phyloP scores from a whole-genome alignment of 2,797 vertebrate genomes.

The Crypturellus tataupa region DNA sequence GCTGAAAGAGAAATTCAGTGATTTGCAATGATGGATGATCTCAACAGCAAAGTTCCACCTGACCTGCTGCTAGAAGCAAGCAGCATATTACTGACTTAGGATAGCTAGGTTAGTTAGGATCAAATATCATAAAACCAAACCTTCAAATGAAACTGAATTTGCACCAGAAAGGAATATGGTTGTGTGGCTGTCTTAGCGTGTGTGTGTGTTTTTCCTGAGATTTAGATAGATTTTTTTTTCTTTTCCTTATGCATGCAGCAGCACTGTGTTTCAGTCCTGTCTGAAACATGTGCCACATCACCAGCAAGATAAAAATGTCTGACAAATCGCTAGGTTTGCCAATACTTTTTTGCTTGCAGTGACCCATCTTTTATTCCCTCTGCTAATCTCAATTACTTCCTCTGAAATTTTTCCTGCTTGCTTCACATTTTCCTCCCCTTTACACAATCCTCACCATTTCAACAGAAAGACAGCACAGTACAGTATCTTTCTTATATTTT shows the following conservation, averaged over 20 bases:
- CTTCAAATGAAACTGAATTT: not conserved
- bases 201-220: not conserved
- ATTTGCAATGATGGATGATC: conserved; percentile 37
- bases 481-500: not conserved
- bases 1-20: conserved; percentile 7
- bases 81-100: not conserved
- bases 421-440: not conserved
- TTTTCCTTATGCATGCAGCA: not conserved
- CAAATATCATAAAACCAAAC: conserved; percentile 10
- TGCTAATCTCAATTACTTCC: not conserved
- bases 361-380: not conserved
- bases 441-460: not conserved
- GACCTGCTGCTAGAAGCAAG: conserved; percentile 14
- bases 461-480: not conserved
- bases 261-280: not conserved
- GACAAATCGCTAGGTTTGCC: not conserved
- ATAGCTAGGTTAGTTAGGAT: conserved; percentile 5
- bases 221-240: not conserved
- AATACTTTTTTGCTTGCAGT: not conserved
- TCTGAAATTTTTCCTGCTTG: not conserved
- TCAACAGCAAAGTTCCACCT: not conserved
- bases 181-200: too few species aligned
- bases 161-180: not conserved
- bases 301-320: not conserved
- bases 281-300: not conserved